Conservation (phyloP, 2,797 vertebrate species). For the Loriculus beryllinus region DNA sequence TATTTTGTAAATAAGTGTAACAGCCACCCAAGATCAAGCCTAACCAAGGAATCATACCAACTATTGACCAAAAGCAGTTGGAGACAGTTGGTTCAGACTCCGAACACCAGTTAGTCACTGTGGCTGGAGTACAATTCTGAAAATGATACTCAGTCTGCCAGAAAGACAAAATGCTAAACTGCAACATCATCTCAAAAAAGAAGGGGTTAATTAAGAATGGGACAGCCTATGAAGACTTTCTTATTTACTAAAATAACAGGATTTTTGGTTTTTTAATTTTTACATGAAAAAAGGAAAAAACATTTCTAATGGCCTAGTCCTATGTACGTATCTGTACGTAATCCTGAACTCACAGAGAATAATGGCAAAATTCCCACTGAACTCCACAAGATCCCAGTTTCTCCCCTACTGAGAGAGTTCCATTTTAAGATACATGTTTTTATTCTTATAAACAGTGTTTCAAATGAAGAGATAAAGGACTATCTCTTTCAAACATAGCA, state of each 20-base stretch:
- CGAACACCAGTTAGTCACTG: not conserved
- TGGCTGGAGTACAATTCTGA: not conserved
- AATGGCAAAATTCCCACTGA: not conserved
- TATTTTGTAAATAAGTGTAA: not conserved
- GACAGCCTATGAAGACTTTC: not conserved
- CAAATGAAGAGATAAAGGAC: not conserved
- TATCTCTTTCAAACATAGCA: not conserved
- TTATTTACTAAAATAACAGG: not conserved
- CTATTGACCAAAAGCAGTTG: not conserved
- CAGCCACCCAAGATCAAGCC: not conserved
- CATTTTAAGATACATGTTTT: not conserved
- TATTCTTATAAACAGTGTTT: not conserved
- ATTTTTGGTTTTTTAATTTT: not conserved
- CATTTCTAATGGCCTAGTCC: not conserved
- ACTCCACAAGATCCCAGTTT: not conserved
- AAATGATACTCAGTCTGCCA: not conserved
- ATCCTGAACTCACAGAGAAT: not conserved
- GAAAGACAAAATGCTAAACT: not conserved
- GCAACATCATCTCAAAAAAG: not conserved
- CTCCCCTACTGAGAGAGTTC: not conserved
- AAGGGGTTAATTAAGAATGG: not conserved
- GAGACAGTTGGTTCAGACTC: not conserved
- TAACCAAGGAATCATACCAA: not conserved
- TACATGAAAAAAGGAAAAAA: not conserved
- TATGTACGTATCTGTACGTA: not conserved